Conservation (phyloP, 2,888 invertebrate species). For the Neria commutata region DNA sequence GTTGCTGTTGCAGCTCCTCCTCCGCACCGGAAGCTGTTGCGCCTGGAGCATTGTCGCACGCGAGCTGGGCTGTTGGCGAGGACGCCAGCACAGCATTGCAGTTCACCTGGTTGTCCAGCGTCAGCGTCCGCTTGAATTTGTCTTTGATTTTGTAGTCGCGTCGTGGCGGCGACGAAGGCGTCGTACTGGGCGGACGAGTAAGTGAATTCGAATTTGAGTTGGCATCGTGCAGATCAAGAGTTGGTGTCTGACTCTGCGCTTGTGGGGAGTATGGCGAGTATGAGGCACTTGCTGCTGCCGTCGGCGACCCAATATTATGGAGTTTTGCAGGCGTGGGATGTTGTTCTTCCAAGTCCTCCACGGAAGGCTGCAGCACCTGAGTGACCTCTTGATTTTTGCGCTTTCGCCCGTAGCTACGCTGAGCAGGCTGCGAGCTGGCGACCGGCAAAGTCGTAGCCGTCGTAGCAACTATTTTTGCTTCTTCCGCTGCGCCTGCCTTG, state of each 20-base stretch:
- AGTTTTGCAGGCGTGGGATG: constrained; percentile 33
- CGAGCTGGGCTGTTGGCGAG: constrained; percentile 23
- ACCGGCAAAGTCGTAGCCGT: constrained; percentile 21
- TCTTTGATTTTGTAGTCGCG: constrained; percentile 60
- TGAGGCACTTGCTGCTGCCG: constrained; percentile 25
- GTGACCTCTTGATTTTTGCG: constrained; percentile 56
- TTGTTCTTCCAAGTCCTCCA: constrained; percentile 29
- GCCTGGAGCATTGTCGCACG: not conserved
- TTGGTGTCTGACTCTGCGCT: constrained; percentile 26
- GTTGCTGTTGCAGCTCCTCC: constrained; percentile 62
- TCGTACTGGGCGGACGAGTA: constrained; percentile 31
- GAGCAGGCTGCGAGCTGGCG: constrained; percentile 21
- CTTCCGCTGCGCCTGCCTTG: constrained; percentile 43
- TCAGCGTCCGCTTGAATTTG: constrained; percentile 59
- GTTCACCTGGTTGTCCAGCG: constrained; percentile 49
- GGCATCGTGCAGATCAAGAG: constrained; percentile 34
- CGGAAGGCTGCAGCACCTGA: constrained; percentile 41
- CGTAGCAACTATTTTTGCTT: constrained; percentile 23
- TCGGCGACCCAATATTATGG: constrained; percentile 33
- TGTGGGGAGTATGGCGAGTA: constrained; percentile 27
- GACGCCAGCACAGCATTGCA: constrained; percentile 37
- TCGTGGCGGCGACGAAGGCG: constrained; percentile 49
- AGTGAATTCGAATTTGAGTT: constrained; percentile 40
- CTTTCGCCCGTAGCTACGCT: constrained; percentile 57
- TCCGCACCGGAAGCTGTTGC: constrained; percentile 45